Base-by-base conservation (phyloP, 2,888 invertebrate genomes). In the Drosophila hamatofila region DNA sequence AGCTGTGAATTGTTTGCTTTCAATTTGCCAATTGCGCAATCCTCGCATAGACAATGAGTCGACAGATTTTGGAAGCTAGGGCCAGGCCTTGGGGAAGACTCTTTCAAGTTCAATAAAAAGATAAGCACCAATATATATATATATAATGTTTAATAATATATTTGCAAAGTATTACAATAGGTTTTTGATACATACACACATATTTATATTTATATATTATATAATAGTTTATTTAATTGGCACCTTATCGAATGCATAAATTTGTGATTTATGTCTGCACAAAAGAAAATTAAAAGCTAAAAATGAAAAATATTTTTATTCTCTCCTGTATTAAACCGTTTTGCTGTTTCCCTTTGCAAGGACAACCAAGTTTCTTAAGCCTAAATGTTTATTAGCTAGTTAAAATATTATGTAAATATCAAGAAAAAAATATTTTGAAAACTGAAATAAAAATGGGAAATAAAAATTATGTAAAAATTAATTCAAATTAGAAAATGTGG, bases 251-350 rank as follows among this genome's bases (percentile, higher is more conserved):
- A 59, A 39, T 42, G 60, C 72, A 70, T 75, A 67, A 72, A 80
- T 46, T 42, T 64, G 56, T 23, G 46, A 62, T 80, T 76, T 62
- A 80, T 80, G 78, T 39, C 69, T 62, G 56, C 54, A 74, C 62
- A 62, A 66, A 70, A 70, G 65, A 73, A 73, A 78, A 78, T 76
- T 89, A 87, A 81, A 90, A 89, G 88, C 90, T 91, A 90, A 91
- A 90, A 91, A 91, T 90, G 76, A 90, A 89, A 85, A 90, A 90
- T 91, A 91, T 90, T 90, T 91, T 88, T 88, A 90, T 90, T 91
- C 90, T 90, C 84, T 88, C 82, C 87, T 82, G 80, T 90, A 69
- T 54, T 67, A 75, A 65, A 80, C 88, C 86, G 77, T 71, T 81
- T 83, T 89, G 82, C 71, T 81, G 83, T 76, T 83, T 78, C 78